Evolutionary conservation across 2,888 invertebrate species (phyloP).

Genomic region (Diarsia mendica): DNA sequence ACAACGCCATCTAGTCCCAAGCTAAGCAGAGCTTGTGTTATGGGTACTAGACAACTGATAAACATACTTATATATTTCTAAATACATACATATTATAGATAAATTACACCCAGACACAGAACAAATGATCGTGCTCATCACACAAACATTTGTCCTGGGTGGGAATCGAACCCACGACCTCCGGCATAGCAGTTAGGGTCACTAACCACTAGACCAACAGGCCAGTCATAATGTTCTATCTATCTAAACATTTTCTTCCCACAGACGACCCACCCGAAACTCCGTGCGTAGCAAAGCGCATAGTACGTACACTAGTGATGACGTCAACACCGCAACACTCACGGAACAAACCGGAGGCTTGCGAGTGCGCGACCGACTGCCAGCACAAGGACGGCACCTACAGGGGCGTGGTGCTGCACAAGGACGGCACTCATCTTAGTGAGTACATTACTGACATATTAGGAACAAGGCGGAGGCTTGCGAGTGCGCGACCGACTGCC

Average conservation of each 20-base stretch:
- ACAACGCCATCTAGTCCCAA: no score
- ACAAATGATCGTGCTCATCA: no score
- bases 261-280: slow-evolving; percentile 79
- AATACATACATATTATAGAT: no score
- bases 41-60: no score
- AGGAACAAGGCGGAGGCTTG: slow-evolving; percentile 52
- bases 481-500: slow-evolving; percentile 53
- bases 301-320: slow-evolving; percentile 76
- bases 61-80: no score
- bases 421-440: slow-evolving; percentile 87
- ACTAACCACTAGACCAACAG: no score
- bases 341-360: slow-evolving; percentile 51
- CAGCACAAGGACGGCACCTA: slow-evolving; percentile 83
- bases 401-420: slow-evolving; percentile 82
- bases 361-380: slow-evolving; percentile 56
- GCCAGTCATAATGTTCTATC: no score
- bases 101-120: no score
- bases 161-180: no score
- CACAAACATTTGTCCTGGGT: no score
- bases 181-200: no score
- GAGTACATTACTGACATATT: slow-evolving; percentile 39
- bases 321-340: slow-evolving; percentile 84
- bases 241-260: not conserved
- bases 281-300: slow-evolving; percentile 76
- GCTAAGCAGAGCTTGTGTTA: no score